A percentile compares a stretch with the other conserved stretches of the same genome.
These are phyloP conservation scores for Coecobrya sp. DNA, from an alignment of 2,888 invertebrate genomes.

Conservation along the genomic window DNA sequence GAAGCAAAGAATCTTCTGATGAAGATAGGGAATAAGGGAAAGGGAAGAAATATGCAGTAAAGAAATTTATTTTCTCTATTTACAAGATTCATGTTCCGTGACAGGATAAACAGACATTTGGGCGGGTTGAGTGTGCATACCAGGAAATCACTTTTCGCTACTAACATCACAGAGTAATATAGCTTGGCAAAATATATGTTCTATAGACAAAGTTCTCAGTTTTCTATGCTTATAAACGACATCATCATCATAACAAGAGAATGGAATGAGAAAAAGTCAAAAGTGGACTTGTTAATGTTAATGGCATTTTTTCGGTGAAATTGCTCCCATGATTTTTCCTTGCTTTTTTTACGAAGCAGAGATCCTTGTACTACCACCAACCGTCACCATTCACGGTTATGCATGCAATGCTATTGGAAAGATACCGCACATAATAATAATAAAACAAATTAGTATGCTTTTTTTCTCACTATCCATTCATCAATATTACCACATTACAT, in stretches of 20 bases:
- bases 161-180: background rate
- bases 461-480: constrained; percentile 61
- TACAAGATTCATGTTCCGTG: constrained; percentile 79
- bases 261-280: constrained; percentile 51
- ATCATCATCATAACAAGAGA: background rate
- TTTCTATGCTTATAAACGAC: background rate
- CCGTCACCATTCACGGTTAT: too few species aligned
- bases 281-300: constrained; percentile 76
- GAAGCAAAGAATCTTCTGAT: too few species aligned
- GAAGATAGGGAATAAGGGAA: constrained; percentile 48
- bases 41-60: background rate
- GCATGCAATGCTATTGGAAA: background rate
- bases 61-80: constrained; percentile 25
- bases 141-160: constrained; percentile 72
- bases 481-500: constrained; percentile 55
- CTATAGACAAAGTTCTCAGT: background rate
- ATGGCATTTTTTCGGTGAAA: constrained; percentile 70
- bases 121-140: constrained; percentile 78
- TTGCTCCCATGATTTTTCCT: constrained; percentile 64
- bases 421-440: background rate
- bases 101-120: constrained; percentile 81
- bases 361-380: background rate
- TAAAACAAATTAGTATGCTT: constrained; percentile 48
- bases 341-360: background rate
- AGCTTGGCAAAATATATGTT: background rate